Evolutionary conservation across 2,888 invertebrate genomes (phyloP).

Genomic region (Minunthozetes semirufus): DNA sequence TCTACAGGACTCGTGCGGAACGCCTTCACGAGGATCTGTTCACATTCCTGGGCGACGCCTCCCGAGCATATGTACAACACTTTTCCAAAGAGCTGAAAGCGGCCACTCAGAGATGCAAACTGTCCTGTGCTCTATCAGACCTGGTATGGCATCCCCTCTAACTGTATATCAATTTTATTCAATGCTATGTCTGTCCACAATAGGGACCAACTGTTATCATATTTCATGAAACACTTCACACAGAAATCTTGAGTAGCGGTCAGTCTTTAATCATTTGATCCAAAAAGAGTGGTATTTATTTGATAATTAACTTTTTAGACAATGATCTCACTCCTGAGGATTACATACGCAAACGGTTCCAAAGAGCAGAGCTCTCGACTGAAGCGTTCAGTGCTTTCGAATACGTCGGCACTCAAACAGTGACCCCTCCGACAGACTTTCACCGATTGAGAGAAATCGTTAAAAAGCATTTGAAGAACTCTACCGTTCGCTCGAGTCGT

Average conservation of each 20-base stretch:
- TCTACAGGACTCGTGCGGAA: constrained; percentile 68
- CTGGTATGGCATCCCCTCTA: constrained; percentile 45
- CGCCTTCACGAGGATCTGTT: constrained; percentile 68
- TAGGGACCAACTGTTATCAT: constrained; percentile 66
- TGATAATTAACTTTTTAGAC: constrained; percentile 4
- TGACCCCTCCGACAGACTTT: constrained; percentile 56
- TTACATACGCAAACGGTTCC: constrained; percentile 55
- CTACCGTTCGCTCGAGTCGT: constrained; percentile 62
- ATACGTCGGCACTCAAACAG: constrained; percentile 48
- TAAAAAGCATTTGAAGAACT: constrained; percentile 60
- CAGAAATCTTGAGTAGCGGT: constrained; percentile 54
- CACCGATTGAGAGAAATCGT: constrained; percentile 56
- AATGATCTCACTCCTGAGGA: constrained; percentile 44
- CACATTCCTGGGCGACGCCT: constrained; percentile 67
- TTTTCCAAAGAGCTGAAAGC: constrained; percentile 55
- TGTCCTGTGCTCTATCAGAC: constrained; percentile 52
- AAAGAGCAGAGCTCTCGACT: constrained; percentile 57
- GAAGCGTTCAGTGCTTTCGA: constrained; percentile 65
- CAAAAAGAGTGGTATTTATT: background rate
- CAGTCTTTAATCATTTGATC: background rate
- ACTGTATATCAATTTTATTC: background rate
- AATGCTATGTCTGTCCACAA: background rate
- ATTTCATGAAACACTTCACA: constrained; percentile 70
- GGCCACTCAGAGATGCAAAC: constrained; percentile 51
- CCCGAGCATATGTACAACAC: constrained; percentile 64